phyloP scores from a whole-genome alignment of 2,888 invertebrate genomes.

The Alcis repandata region DNA sequence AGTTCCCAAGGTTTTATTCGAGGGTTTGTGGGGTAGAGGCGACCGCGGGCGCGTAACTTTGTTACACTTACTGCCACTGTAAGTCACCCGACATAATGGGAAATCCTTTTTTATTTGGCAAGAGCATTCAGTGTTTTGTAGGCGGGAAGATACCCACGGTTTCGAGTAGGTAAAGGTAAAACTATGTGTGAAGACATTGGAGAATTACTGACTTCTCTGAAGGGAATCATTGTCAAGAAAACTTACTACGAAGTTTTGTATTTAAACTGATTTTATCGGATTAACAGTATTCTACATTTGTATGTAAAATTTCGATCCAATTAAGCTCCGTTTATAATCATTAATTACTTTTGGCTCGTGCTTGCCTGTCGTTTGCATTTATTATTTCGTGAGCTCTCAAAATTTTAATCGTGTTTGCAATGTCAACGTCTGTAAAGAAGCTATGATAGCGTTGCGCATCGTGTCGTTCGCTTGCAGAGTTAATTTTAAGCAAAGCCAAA shows the following conservation, averaged over 20 bases:
- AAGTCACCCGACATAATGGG: constrained; percentile 72
- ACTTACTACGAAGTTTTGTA: no score
- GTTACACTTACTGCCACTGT: constrained; percentile 67
- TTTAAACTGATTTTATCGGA: no score
- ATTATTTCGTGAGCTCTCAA: constrained; percentile 63
- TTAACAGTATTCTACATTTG: constrained; percentile 45
- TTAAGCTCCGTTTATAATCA: constrained; percentile 70
- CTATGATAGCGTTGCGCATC: constrained; percentile 50
- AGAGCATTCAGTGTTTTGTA: constrained; percentile 61
- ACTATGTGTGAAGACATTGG: constrained; percentile 3
- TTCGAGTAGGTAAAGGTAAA: constrained; percentile 18
- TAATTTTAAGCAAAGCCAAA: constrained; percentile 48
- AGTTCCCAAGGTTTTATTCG: constrained; percentile 70
- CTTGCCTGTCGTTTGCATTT: constrained; percentile 68
- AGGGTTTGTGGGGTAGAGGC: constrained; percentile 59
- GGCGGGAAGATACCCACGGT: constrained; percentile 23
- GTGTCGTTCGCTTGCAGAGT: constrained; percentile 44
- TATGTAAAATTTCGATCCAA: constrained; percentile 69
- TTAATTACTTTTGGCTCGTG: constrained; percentile 69
- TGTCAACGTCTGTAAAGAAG: constrained; percentile 52
- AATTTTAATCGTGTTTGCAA: constrained; percentile 63
- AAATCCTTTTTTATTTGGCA: constrained; percentile 69
- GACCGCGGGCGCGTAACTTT: constrained; percentile 68
- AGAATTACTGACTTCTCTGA: neutral
- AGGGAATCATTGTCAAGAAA: no score